These are phyloP conservation scores for Alfaro cultratus DNA, from an alignment of 2,797 vertebrate species.

Conservation along the genomic window DNA sequence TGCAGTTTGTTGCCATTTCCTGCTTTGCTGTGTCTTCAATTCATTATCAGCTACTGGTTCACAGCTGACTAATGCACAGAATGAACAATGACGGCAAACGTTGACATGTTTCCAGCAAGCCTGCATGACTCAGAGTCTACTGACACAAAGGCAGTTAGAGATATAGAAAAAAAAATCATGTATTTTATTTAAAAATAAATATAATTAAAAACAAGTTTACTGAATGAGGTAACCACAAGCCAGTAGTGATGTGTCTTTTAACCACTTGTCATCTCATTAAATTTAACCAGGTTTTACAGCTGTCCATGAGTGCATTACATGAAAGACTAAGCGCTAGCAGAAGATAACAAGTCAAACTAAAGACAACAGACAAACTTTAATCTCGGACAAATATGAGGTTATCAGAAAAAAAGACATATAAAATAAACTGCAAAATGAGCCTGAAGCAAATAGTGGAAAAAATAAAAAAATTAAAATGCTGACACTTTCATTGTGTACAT, in stretches of 20 bases:
- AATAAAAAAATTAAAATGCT: background rate
- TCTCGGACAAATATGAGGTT: background rate
- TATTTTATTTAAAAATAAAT: constrained; percentile 18
- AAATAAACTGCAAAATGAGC: background rate
- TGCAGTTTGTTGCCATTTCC: constrained; percentile 36
- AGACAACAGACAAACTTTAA: too few species aligned
- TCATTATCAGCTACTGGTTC: constrained; percentile 47
- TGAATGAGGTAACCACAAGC: background rate
- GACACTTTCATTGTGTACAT: background rate
- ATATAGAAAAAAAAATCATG: constrained; percentile 18
- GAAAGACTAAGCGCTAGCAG: background rate
- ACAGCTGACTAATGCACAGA: constrained; percentile 63
- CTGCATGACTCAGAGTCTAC: constrained; percentile 17
- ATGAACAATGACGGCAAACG: constrained; percentile 60
- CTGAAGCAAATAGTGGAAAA: background rate
- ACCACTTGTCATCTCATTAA: background rate
- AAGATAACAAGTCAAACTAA: background rate
- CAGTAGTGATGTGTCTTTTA: background rate
- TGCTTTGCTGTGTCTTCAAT: constrained; percentile 33
- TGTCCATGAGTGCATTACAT: background rate
- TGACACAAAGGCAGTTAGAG: constrained; percentile 19
- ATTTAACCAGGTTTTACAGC: background rate
- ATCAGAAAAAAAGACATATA: background rate
- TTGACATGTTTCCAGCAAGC: constrained; percentile 35
- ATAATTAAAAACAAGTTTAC: background rate